phyloP scores from a whole-genome alignment of 2,888 invertebrate genomes.

The Incurvaria masculella region DNA sequence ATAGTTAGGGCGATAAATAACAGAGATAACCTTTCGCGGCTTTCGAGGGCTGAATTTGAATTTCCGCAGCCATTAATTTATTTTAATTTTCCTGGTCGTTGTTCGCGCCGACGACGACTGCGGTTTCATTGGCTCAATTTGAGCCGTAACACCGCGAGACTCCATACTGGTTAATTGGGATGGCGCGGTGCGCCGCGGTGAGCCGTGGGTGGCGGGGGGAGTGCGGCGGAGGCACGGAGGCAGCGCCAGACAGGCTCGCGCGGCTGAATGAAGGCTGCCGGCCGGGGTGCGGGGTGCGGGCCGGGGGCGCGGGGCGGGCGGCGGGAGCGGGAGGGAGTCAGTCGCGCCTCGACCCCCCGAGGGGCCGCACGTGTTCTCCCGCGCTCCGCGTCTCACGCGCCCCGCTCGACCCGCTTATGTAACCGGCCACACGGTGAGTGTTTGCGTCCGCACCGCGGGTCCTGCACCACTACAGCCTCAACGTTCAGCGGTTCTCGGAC shows the following conservation, averaged over 20 bases:
- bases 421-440: conserved; percentile 53
- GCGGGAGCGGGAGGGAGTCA: conserved; percentile 24
- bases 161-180: neutral
- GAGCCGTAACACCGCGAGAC: neutral
- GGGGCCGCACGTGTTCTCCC: conserved; percentile 46
- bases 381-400: conserved; percentile 32
- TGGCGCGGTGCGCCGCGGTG: neutral
- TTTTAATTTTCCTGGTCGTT: neutral
- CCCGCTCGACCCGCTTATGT: conserved; percentile 45
- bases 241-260: conserved; percentile 11
- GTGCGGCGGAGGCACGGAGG: neutral
- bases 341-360: conserved; percentile 48
- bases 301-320: conserved; percentile 14
- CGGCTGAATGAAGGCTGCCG: conserved; percentile 40
- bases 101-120: neutral
- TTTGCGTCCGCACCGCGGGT: conserved; percentile 39
- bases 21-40: too few relatives aligned
- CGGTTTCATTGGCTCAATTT: neutral
- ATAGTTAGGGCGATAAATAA: too few relatives aligned
- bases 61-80: too few relatives aligned
- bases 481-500: neutral
- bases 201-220: neutral
- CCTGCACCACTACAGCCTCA: too few relatives aligned
- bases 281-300: conserved; percentile 17
- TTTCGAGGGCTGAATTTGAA: too few relatives aligned